Percentiles rank a stretch among this genome's conserved stretches.
phyloP scores from a whole-genome alignment of 2,113 vertebrate species.

The Lepisosteus oculatus region DNA sequence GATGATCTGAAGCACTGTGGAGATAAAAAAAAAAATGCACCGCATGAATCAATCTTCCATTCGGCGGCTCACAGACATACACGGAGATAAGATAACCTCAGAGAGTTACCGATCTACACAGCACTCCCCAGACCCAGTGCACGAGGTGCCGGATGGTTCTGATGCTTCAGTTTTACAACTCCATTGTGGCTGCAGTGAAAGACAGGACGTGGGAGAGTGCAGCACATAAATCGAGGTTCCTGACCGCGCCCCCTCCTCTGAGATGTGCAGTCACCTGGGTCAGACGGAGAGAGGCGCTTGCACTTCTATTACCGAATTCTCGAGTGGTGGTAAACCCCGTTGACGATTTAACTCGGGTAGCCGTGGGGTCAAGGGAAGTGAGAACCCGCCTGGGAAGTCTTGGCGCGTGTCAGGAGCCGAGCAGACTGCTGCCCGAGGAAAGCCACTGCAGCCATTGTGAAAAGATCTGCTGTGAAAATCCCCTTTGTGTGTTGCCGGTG shows the following conservation, averaged over 20 bases:
- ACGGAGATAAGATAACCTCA: slow-evolving; percentile 1
- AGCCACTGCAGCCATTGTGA: too few relatives aligned
- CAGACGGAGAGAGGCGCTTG: slow-evolving; percentile 46
- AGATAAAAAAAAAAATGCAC: not conserved
- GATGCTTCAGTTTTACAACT: slow-evolving; percentile 31
- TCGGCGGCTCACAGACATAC: not conserved
- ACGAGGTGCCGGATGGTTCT: not conserved
- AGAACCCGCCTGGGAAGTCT: not conserved
- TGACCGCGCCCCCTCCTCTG: slow-evolving; percentile 4
- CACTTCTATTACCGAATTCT: slow-evolving; percentile 36
- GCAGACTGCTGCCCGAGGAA: too few relatives aligned
- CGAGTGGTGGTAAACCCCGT: not conserved
- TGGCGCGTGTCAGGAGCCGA: too few relatives aligned
- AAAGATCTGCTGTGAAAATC: too few relatives aligned
- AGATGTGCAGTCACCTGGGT: slow-evolving; percentile 48
- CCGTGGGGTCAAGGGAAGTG: too few relatives aligned
- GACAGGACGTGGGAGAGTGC: slow-evolving; percentile 39
- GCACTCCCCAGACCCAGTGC: too few relatives aligned
- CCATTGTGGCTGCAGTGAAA: slow-evolving; percentile 31
- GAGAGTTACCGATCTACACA: not conserved
- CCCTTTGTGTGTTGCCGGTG: too few relatives aligned
- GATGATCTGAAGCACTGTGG: slow-evolving; percentile 14
- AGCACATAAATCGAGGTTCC: slow-evolving; percentile 19
- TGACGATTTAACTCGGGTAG: not conserved
- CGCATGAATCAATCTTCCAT: not conserved